These are phyloP conservation scores for Halictus rubicundus DNA, from an alignment of 1,140 invertebrate species.

Conservation along the genomic window DNA sequence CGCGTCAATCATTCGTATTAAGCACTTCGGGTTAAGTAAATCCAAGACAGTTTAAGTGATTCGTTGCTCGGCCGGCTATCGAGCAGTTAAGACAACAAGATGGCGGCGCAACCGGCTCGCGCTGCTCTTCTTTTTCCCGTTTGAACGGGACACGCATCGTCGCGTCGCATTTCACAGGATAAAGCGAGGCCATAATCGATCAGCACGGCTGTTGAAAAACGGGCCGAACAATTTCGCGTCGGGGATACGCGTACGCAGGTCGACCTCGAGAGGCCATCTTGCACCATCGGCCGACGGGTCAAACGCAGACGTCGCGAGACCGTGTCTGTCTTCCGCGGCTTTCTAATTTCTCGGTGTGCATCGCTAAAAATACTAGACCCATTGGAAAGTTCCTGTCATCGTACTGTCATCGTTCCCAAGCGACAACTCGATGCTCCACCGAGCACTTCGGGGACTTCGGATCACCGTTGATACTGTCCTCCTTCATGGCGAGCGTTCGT, in stretches of 20 bases:
- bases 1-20: too few species aligned
- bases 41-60: background rate
- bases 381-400: background rate
- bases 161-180: slow-evolving; percentile 37
- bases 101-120: background rate
- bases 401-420: background rate
- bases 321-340: slow-evolving; percentile 23
- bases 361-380: slow-evolving; percentile 5
- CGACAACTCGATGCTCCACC: background rate
- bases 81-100: background rate
- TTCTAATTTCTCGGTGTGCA: slow-evolving; percentile 38
- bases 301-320: slow-evolving; percentile 49
- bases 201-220: slow-evolving; percentile 62
- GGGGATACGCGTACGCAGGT: slow-evolving; percentile 36
- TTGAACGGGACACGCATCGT: slow-evolving; percentile 1
- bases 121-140: background rate
- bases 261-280: slow-evolving; percentile 36
- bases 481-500: too few species aligned
- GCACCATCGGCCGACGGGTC: slow-evolving; percentile 42
- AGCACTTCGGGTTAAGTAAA: background rate
- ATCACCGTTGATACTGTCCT: too few species aligned
- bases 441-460: too few species aligned
- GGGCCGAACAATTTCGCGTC: slow-evolving; percentile 52
- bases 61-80: background rate
- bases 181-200: slow-evolving; percentile 61